A percentile compares a stretch with the other conserved stretches of the same genome.
Evolutionary conservation across 2,888 invertebrate genomes (phyloP).

Genomic region (Chymomyza caudatula): DNA sequence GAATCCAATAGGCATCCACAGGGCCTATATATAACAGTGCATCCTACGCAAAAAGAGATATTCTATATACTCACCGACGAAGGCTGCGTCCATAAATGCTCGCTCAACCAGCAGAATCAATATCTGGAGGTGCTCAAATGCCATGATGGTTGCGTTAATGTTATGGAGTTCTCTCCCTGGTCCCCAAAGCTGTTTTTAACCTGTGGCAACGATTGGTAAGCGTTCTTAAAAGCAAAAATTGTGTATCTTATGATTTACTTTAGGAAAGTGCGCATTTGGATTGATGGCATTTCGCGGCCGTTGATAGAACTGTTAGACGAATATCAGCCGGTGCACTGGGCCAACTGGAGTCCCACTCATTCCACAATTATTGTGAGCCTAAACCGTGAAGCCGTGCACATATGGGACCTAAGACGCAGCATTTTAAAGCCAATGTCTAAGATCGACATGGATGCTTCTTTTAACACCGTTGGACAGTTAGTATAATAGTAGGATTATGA

Average conservation of each 20-base stretch:
- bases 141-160: constrained; percentile 88
- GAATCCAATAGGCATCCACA: constrained; percentile 82
- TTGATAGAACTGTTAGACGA: constrained; percentile 80
- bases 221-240: too few relatives aligned
- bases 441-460: constrained; percentile 59
- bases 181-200: constrained; percentile 84
- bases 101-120: constrained; percentile 88
- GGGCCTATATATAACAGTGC: constrained; percentile 82
- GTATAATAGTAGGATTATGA: background rate
- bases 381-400: constrained; percentile 82
- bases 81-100: constrained; percentile 89
- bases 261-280: constrained; percentile 85
- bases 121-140: constrained; percentile 85
- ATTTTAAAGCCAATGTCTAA: constrained; percentile 81
- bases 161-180: constrained; percentile 86
- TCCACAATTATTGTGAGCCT: constrained; percentile 85
- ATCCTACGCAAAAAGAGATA: constrained; percentile 81
- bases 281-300: constrained; percentile 83
- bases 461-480: constrained; percentile 64
- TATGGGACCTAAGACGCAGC: constrained; percentile 90
- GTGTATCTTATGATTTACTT: too few relatives aligned
- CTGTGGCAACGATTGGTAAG: constrained; percentile 86
- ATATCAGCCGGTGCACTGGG: constrained; percentile 80
- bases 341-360: constrained; percentile 86
- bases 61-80: constrained; percentile 92